A percentile compares a stretch with the other conserved stretches of the same genome.
Conservation (phyloP, 2,113 vertebrate species). For the Actinemys pallida region DNA sequence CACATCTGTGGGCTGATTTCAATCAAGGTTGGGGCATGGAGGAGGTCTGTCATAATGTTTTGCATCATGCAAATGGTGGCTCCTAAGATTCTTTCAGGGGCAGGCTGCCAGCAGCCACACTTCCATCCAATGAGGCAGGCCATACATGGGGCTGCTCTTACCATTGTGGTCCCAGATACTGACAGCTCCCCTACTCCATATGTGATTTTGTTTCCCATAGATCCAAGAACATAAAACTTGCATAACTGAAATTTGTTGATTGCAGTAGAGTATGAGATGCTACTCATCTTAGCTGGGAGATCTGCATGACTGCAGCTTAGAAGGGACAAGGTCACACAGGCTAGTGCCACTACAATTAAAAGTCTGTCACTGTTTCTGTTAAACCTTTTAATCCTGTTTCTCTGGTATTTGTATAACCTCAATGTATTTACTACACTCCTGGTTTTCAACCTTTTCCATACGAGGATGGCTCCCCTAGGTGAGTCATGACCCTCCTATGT, state of each 20-base stretch:
- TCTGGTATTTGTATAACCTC: not conserved
- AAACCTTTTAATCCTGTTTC: not conserved
- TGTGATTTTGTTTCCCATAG: not conserved
- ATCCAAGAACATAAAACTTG: not conserved
- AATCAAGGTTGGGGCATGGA: not conserved
- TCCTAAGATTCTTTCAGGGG: not conserved
- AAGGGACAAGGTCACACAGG: not conserved
- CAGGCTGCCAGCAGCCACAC: not conserved
- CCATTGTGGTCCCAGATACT: not conserved
- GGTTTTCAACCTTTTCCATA: not conserved
- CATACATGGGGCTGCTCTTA: not conserved
- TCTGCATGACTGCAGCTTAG: not conserved
- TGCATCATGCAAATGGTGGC: not conserved
- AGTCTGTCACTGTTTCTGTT: not conserved
- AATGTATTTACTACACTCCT: not conserved
- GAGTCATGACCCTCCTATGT: not conserved
- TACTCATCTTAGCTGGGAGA: not conserved
- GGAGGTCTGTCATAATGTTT: not conserved
- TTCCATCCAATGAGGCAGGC: not conserved
- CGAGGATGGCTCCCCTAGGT: not conserved
- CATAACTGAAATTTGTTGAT: not conserved
- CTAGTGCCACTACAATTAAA: not conserved
- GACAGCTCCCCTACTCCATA: not conserved
- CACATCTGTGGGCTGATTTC: not conserved
- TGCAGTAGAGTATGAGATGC: not conserved